Conservation (phyloP, 1,140 invertebrate genomes). For the Dysdera silvatica region DNA sequence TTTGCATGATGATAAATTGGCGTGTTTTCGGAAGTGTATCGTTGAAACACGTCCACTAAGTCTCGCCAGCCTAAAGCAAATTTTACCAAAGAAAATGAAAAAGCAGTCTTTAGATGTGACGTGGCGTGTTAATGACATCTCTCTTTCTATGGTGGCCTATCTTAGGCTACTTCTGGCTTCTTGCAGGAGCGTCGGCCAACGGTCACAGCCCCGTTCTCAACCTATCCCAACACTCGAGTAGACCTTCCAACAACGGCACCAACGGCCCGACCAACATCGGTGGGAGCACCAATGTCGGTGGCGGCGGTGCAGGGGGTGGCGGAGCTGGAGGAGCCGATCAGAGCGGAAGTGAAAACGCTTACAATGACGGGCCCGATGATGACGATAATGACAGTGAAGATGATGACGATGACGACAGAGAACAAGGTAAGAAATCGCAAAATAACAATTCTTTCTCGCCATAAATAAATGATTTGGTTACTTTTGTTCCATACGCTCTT, state of each 20-base stretch:
- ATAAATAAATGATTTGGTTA: too few species aligned
- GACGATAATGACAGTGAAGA: constrained; percentile 58
- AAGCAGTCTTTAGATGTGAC: too few species aligned
- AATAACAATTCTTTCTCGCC: too few species aligned
- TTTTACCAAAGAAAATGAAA: too few species aligned
- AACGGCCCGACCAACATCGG: constrained; percentile 3
- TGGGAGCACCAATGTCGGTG: not conserved
- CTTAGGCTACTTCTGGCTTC: constrained; percentile 33
- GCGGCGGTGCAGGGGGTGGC: constrained; percentile 42
- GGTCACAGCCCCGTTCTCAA: constrained; percentile 84
- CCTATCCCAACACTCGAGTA: constrained; percentile 68
- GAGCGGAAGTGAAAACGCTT: constrained; percentile 52
- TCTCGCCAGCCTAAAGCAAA: too few species aligned
- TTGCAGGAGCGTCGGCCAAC: constrained; percentile 64
- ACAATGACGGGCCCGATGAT: constrained; percentile 51
- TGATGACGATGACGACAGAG: constrained; percentile 35
- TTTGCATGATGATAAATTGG: too few species aligned
- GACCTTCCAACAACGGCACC: constrained; percentile 13
- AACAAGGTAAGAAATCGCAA: constrained; percentile 35
- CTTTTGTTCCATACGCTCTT: too few species aligned
- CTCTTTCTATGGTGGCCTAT: not conserved
- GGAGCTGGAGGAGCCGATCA: constrained; percentile 48
- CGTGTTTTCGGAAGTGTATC: too few species aligned
- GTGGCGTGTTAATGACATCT: too few species aligned
- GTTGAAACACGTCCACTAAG: too few species aligned